Conservation (phyloP, 2,113 vertebrate genomes). For the Mesitornis unicolor region DNA sequence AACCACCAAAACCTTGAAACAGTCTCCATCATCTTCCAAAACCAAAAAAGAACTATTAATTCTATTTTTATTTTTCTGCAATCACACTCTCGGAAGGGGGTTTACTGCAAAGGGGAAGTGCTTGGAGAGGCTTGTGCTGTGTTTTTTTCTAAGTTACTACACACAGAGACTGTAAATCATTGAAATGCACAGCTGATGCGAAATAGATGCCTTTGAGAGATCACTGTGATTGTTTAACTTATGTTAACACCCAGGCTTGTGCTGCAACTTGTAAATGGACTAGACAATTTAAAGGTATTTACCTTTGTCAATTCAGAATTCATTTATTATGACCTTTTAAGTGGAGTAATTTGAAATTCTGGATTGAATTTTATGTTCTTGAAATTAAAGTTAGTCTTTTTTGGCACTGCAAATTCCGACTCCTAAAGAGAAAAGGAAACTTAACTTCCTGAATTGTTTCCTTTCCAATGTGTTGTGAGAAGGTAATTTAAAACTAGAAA, state of each 20-base stretch:
- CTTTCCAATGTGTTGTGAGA: slow-evolving; percentile 3
- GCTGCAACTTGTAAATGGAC: background rate
- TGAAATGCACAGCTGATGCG: background rate
- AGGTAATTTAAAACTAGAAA: background rate
- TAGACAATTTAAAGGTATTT: background rate
- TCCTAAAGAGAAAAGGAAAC: slow-evolving; percentile 24
- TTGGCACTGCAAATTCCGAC: slow-evolving; percentile 17
- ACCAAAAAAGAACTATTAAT: background rate
- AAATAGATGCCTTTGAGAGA: background rate
- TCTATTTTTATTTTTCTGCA: background rate
- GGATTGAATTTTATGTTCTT: slow-evolving; percentile 17
- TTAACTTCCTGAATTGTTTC: slow-evolving; percentile 49
- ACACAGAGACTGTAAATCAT: background rate
- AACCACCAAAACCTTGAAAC: background rate
- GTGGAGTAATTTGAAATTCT: background rate
- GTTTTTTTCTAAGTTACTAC: background rate
- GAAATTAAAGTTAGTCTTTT: background rate
- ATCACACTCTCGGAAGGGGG: background rate
- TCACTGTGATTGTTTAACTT: background rate
- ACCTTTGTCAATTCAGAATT: background rate
- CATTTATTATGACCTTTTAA: background rate
- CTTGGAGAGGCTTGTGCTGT: background rate
- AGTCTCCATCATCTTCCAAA: background rate
- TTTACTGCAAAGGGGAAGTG: background rate
- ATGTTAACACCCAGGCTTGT: background rate